A percentile compares a stretch with the other conserved stretches of the same genome.
Evolutionary conservation across 2,888 invertebrate genomes (phyloP).

Genomic region (Salpingus planirostris): DNA sequence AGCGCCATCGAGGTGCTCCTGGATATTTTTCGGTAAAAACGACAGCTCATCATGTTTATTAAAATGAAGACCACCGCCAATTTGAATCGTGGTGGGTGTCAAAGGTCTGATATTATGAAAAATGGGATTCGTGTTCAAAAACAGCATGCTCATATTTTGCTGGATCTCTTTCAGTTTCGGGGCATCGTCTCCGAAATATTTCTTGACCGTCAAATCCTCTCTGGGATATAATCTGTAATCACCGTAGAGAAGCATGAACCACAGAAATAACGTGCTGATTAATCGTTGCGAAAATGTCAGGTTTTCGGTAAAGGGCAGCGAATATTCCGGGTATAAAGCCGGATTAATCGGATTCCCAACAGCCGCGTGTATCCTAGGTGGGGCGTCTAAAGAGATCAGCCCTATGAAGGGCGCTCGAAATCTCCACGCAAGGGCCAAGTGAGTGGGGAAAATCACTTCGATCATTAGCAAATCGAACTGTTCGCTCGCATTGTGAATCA

Average conservation of each 20-base stretch:
- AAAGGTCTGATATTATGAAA: slow-evolving; percentile 28
- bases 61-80: slow-evolving; percentile 31
- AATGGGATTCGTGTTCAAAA: slow-evolving; percentile 31
- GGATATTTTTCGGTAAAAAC: slow-evolving; percentile 4
- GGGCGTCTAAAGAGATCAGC: slow-evolving; percentile 30
- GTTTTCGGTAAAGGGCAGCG: slow-evolving; percentile 20
- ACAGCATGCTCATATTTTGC: slow-evolving; percentile 30
- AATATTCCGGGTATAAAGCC: slow-evolving; percentile 30
- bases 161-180: slow-evolving; percentile 23
- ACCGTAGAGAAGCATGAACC: slow-evolving; percentile 6
- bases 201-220: slow-evolving; percentile 17
- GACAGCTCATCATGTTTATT: slow-evolving; percentile 14
- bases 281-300: slow-evolving; percentile 28
- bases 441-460: slow-evolving; percentile 27
- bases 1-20: slow-evolving; percentile 11
- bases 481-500: slow-evolving; percentile 26
- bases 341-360: slow-evolving; percentile 34
- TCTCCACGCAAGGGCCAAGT: slow-evolving; percentile 28
- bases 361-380: slow-evolving; percentile 24
- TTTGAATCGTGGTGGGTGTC: slow-evolving; percentile 30
- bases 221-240: slow-evolving; percentile 9
- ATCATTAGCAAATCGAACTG: slow-evolving; percentile 33
- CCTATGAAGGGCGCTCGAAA: slow-evolving; percentile 34
- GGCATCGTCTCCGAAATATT: slow-evolving; percentile 29
- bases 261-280: slow-evolving; percentile 14